Conservation (phyloP, 2,888 invertebrate genomes). For the Cinara cedri region DNA sequence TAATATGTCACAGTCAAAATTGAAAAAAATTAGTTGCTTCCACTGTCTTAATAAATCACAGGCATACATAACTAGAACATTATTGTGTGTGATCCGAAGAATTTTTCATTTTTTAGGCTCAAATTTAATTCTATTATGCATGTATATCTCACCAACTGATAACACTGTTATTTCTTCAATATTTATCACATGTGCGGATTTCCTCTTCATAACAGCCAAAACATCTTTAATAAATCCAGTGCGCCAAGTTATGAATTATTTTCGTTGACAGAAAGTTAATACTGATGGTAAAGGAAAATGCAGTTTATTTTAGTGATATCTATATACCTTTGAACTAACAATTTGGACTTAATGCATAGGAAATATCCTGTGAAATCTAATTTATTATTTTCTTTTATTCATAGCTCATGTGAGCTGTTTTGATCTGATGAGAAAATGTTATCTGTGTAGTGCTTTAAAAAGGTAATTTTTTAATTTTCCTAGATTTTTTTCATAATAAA, state of each 20-base stretch:
- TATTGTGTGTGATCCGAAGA: background rate
- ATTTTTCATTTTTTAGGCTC: background rate
- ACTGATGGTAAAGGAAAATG: background rate
- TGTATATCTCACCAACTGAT: background rate
- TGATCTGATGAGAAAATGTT: too few relatives aligned
- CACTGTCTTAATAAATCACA: background rate
- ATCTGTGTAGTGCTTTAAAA: too few relatives aligned
- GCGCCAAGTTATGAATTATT: background rate
- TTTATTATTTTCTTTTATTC: background rate
- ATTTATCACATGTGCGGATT: background rate
- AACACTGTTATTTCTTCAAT: background rate
- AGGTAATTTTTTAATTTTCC: too few relatives aligned
- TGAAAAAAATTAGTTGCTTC: slow-evolving; percentile 10
- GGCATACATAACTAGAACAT: slow-evolving; percentile 19
- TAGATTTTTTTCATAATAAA: too few relatives aligned
- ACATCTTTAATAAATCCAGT: slow-evolving; percentile 1
- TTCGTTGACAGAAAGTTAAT: background rate
- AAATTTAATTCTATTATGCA: background rate
- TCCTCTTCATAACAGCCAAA: background rate
- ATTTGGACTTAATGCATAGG: background rate
- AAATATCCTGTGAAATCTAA: background rate
- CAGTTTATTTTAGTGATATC: background rate
- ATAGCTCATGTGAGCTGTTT: background rate
- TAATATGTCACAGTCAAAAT: background rate
- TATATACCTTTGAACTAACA: background rate